Percentiles rank a stretch among this genome's conserved stretches.
Conservation (phyloP, 2,888 invertebrate species). For the Caradrina clavipalpis region DNA sequence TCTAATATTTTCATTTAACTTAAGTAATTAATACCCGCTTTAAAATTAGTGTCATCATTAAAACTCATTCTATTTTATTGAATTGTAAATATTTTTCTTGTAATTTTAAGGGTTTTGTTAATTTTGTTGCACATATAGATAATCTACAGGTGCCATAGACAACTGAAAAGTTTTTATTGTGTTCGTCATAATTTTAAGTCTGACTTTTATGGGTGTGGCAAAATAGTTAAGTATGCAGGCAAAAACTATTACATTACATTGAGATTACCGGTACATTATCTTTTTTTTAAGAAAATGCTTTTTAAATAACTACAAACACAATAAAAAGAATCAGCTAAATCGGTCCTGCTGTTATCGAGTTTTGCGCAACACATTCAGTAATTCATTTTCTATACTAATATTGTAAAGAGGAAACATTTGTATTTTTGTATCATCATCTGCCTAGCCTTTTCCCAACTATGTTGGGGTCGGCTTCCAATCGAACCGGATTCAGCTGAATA, state of each 20-base stretch:
- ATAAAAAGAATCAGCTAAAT: too few species aligned
- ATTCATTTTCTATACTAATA: too few species aligned
- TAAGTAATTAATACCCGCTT: constrained; percentile 30
- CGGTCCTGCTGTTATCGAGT: too few species aligned
- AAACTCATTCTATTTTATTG: constrained; percentile 19
- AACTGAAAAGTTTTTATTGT: background rate
- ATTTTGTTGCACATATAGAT: background rate
- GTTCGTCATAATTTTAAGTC: constrained; percentile 1
- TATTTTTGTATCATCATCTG: too few species aligned
- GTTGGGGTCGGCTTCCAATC: too few species aligned
- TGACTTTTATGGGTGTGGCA: background rate
- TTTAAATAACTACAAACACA: too few species aligned
- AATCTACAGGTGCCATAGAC: background rate
- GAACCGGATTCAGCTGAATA: too few species aligned
- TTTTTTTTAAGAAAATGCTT: too few species aligned
- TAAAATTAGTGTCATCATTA: constrained; percentile 18
- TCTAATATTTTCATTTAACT: constrained; percentile 21
- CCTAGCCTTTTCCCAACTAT: too few species aligned
- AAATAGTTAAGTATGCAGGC: constrained; percentile 13
- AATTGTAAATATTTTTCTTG: constrained; percentile 2
- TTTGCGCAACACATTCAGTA: too few species aligned
- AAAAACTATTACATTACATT: background rate
- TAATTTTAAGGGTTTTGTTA: constrained; percentile 5
- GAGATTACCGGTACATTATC: too few species aligned
- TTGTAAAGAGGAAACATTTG: too few species aligned